A percentile compares a stretch with the other conserved stretches of the same genome.
phyloP scores from a whole-genome alignment of 2,888 invertebrate species.

The Sphaeridia pumilis region DNA sequence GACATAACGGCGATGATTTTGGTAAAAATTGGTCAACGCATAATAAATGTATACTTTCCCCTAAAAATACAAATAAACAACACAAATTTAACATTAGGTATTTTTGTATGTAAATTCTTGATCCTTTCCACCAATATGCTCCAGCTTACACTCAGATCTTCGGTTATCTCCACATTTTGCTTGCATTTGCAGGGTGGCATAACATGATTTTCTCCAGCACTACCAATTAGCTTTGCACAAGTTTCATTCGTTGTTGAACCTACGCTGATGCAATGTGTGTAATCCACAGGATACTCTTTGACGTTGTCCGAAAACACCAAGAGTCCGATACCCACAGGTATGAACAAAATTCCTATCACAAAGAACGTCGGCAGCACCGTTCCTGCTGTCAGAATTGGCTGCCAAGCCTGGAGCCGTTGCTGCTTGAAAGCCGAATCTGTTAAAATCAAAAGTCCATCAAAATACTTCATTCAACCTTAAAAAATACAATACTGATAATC shows the following conservation, averaged over 20 bases:
- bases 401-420: slow-evolving; percentile 93
- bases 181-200: slow-evolving; percentile 11
- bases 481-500: background rate
- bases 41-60: slow-evolving; percentile 94
- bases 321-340: slow-evolving; percentile 90
- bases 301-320: slow-evolving; percentile 88
- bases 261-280: slow-evolving; percentile 55
- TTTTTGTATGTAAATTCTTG: no score
- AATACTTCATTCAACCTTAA: no score
- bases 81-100: no score
- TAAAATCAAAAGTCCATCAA: no score
- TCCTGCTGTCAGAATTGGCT: slow-evolving; percentile 94
- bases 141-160: slow-evolving; percentile 11
- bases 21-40: slow-evolving; percentile 93
- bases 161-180: slow-evolving; percentile 6
- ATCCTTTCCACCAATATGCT: no score
- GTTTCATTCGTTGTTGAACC: background rate
- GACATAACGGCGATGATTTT: slow-evolving; percentile 96
- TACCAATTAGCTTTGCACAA: background rate
- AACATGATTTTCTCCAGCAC: no score
- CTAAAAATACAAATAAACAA: slow-evolving; percentile 39
- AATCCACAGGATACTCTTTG: slow-evolving; percentile 67
- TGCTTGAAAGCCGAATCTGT: slow-evolving; percentile 90
- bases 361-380: slow-evolving; percentile 96
- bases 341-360: slow-evolving; percentile 91